Percentiles rank a stretch among this genome's conserved stretches.
Evolutionary conservation across 2,113 vertebrate genomes (phyloP).

Genomic region (Mus pahari): DNA sequence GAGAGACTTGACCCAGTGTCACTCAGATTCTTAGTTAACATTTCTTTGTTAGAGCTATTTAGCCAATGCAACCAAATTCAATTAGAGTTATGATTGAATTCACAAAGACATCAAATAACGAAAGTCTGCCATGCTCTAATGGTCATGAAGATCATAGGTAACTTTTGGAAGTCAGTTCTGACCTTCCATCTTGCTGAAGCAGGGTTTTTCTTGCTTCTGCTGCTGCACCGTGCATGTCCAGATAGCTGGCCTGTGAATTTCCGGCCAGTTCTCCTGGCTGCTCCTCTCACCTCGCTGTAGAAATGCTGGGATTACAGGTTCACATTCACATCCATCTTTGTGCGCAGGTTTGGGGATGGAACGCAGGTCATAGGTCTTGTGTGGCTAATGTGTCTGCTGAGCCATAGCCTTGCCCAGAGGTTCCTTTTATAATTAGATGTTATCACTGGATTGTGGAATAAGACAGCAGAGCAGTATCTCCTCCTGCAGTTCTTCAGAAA

Average conservation of each 20-base stretch:
- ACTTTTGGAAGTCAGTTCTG: background rate
- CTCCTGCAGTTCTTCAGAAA: background rate
- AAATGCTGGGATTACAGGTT: background rate
- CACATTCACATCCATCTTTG: background rate
- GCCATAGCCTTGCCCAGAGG: no score
- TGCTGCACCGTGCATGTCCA: background rate
- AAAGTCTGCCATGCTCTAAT: background rate
- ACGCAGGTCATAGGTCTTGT: background rate
- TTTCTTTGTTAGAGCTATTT: background rate
- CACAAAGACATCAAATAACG: conserved; percentile 15
- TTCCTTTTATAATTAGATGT: background rate
- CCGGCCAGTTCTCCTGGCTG: background rate
- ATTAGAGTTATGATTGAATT: background rate
- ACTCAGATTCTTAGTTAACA: conserved; percentile 5
- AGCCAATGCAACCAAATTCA: background rate
- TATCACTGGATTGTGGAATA: background rate
- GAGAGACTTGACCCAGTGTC: background rate
- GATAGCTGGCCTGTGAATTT: background rate
- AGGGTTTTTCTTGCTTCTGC: background rate
- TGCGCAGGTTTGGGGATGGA: background rate
- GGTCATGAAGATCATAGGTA: background rate
- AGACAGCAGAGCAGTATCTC: no score
- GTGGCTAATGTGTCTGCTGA: background rate
- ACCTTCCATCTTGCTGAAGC: no score
- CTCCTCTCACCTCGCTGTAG: no score